A percentile compares a stretch with the other conserved stretches of the same genome.
Evolutionary conservation across 2,113 vertebrate genomes (phyloP).

Genomic region (Machaerirhynchus nigripectus): DNA sequence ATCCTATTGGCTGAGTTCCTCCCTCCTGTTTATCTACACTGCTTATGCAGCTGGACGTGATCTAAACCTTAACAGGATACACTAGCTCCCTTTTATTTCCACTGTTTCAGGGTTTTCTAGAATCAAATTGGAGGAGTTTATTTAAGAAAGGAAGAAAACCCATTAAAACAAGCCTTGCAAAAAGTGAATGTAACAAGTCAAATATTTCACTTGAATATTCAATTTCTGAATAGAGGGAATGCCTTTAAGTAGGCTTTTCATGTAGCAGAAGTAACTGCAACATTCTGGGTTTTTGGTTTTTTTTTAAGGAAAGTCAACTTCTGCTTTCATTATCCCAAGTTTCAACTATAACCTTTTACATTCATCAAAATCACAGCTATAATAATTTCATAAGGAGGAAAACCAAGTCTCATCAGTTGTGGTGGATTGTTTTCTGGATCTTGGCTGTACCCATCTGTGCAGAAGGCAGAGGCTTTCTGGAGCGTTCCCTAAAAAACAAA

Average conservation of each 20-base stretch:
- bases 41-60: not conserved
- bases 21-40: not conserved
- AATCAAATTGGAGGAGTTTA: not conserved
- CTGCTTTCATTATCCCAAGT: not conserved
- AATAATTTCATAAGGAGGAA: not conserved
- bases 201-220: not conserved
- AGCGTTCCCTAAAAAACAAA: constrained; percentile 29
- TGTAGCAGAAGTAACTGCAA: not conserved
- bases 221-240: not conserved
- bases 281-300: not conserved
- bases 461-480: constrained; percentile 22
- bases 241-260: not conserved
- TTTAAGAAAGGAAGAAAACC: not conserved
- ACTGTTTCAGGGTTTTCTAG: not conserved
- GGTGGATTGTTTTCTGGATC: not conserved
- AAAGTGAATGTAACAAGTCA: not conserved
- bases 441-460: not conserved
- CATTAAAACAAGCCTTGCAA: not conserved
- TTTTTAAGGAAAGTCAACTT: not conserved
- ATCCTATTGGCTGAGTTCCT: not conserved
- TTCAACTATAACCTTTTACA: not conserved
- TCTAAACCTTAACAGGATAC: not conserved
- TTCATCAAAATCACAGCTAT: not conserved
- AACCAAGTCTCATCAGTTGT: not conserved
- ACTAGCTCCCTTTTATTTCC: not conserved